A percentile compares a stretch with the other conserved stretches of the same genome.
Conservation (phyloP, 2,888 invertebrate species). For the Lithophane ornitopus region DNA sequence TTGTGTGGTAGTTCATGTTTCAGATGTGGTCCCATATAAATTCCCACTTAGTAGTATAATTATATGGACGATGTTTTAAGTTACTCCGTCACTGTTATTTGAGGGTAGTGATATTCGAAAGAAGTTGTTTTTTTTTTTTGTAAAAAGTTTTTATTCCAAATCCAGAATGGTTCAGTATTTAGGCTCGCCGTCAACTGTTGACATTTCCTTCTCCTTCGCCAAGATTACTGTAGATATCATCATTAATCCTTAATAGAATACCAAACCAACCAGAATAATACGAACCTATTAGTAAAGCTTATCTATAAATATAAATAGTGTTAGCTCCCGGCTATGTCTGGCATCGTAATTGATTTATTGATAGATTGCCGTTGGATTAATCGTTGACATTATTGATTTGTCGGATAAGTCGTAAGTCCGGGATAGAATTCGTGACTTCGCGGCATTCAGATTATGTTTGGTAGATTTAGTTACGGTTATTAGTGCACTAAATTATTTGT, state of each 20-base stretch:
- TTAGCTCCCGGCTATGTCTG: conserved; percentile 35
- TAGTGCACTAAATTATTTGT: conserved; percentile 14
- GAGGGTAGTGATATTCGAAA: too few species aligned
- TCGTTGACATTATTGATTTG: conserved; percentile 55
- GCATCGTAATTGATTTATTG: conserved; percentile 48
- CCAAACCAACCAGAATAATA: neutral
- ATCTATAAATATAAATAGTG: conserved; percentile 30
- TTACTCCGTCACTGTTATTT: too few species aligned
- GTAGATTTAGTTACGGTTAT: conserved; percentile 17
- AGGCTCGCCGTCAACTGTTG: too few species aligned
- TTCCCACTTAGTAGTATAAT: too few species aligned
- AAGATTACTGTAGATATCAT: too few species aligned
- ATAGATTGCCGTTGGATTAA: conserved; percentile 41
- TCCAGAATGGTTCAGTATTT: too few species aligned
- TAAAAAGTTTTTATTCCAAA: too few species aligned
- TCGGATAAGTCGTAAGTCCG: conserved; percentile 42
- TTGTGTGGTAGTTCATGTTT: too few species aligned
- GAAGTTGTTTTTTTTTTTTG: too few species aligned
- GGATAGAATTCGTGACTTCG: conserved; percentile 55
- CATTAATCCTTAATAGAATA: neutral
- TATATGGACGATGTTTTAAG: too few species aligned
- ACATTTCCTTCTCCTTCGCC: too few species aligned
- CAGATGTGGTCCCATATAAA: too few species aligned
- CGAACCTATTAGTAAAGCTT: conserved; percentile 11
- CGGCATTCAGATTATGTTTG: conserved; percentile 38